phyloP scores from a whole-genome alignment of 2,113 vertebrate species.

The Labeo catla region DNA sequence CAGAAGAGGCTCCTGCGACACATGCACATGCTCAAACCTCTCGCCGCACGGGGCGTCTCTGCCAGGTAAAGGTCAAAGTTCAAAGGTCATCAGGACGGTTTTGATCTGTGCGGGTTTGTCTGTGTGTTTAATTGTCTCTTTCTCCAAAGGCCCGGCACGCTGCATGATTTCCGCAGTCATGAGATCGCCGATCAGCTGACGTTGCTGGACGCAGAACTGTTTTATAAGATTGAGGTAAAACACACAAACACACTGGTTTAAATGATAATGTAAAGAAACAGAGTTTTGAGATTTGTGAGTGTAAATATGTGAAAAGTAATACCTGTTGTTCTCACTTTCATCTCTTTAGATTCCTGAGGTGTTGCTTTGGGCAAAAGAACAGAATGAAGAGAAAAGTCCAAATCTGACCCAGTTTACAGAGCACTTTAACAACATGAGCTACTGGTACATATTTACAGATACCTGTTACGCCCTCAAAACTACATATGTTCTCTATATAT shows the following conservation, averaged over 20 bases:
- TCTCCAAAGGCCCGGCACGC: slow-evolving; percentile 87
- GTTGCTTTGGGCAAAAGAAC: slow-evolving; percentile 97
- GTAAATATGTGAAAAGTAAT: background rate
- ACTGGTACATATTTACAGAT: slow-evolving; percentile 79
- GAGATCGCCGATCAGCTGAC: slow-evolving; percentile 98
- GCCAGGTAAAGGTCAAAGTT: slow-evolving; percentile 81
- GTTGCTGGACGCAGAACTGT: slow-evolving; percentile 94
- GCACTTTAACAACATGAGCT: slow-evolving; percentile 99
- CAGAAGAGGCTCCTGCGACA: slow-evolving; percentile 92
- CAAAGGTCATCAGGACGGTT: background rate
- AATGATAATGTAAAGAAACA: background rate
- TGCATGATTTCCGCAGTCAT: slow-evolving; percentile 98
- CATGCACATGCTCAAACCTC: slow-evolving; percentile 88
- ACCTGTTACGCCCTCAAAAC: background rate
- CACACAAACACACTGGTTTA: background rate
- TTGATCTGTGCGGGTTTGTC: background rate
- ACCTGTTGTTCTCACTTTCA: background rate
- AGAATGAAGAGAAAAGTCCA: slow-evolving; percentile 99
- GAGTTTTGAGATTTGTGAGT: background rate
- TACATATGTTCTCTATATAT: background rate
- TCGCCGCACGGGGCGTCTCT: slow-evolving; percentile 91
- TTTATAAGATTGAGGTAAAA: slow-evolving; percentile 95
- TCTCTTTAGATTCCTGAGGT: slow-evolving; percentile 91
- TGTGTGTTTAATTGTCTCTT: background rate
- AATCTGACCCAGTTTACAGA: slow-evolving; percentile 99